Evolutionary conservation across 2,797 vertebrate genomes (phyloP).

Genomic region (Sphenodon punctatus): DNA sequence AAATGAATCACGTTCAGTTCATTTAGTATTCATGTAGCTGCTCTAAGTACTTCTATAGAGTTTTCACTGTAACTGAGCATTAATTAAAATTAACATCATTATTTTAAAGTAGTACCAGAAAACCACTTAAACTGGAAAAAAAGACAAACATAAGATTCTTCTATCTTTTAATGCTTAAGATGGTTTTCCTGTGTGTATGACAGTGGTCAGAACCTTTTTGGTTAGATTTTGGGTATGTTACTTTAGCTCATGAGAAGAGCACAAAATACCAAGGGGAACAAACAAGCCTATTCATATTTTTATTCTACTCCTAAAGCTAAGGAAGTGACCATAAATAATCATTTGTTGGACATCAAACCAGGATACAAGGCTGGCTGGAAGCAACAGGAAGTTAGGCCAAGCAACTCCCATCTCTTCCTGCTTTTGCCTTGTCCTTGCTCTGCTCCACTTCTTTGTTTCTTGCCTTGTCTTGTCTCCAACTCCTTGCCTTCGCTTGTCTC

Average conservation of each 20-base stretch:
- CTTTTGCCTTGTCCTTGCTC: too few species aligned
- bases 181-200: background rate
- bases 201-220: background rate
- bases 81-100: conserved; percentile 9
- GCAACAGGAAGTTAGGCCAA: too few species aligned
- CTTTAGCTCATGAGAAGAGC: background rate
- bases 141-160: background rate
- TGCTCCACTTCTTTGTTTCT: too few species aligned
- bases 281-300: background rate
- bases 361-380: too few species aligned
- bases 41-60: background rate
- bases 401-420: too few species aligned
- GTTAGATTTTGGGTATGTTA: background rate
- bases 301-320: background rate
- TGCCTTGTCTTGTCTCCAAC: too few species aligned
- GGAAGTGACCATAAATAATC: background rate
- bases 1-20: background rate
- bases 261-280: background rate
- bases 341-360: background rate
- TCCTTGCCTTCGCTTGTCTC: too few species aligned
- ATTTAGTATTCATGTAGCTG: background rate
- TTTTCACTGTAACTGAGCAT: background rate
- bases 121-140: background rate
- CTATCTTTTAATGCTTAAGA: background rate
- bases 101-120: conserved; percentile 4